A percentile compares a stretch with the other conserved stretches of the same genome.
Conservation (phyloP, 2,113 vertebrate species). For the Megaleporinus macrocephalus region DNA sequence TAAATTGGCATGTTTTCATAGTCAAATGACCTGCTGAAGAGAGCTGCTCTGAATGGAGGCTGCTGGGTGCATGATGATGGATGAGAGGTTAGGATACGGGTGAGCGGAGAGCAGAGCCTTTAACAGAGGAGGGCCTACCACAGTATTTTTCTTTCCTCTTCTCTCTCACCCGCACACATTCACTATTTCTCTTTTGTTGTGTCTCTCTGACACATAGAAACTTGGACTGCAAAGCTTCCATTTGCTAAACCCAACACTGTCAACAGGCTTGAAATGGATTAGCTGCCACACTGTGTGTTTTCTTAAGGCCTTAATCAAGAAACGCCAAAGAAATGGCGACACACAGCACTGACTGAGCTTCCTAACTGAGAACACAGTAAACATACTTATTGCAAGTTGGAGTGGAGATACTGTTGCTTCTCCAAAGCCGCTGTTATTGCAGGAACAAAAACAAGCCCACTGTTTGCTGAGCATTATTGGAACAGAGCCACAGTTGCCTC, state of each 20-base stretch:
- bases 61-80: constrained; percentile 63
- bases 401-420: background rate
- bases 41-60: constrained; percentile 56
- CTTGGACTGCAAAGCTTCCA: background rate
- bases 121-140: background rate
- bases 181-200: constrained; percentile 4
- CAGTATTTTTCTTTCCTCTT: background rate
- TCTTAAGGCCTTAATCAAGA: constrained; percentile 28
- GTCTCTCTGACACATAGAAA: background rate
- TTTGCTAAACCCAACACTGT: constrained; percentile 11
- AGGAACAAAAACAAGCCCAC: too few species aligned
- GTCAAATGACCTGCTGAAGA: constrained; percentile 62
- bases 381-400: background rate
- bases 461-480: background rate
- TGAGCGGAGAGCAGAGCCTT: constrained; percentile 53
- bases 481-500: background rate
- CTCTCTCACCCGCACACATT: background rate
- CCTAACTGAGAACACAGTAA: constrained; percentile 1
- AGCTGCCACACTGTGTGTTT: constrained; percentile 14
- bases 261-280: constrained; percentile 12
- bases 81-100: constrained; percentile 65
- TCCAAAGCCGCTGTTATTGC: background rate
- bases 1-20: constrained; percentile 69
- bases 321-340: background rate
- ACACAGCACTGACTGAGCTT: background rate